Conservation (phyloP, 2,113 vertebrate species). For the Hemiprocne comata region DNA sequence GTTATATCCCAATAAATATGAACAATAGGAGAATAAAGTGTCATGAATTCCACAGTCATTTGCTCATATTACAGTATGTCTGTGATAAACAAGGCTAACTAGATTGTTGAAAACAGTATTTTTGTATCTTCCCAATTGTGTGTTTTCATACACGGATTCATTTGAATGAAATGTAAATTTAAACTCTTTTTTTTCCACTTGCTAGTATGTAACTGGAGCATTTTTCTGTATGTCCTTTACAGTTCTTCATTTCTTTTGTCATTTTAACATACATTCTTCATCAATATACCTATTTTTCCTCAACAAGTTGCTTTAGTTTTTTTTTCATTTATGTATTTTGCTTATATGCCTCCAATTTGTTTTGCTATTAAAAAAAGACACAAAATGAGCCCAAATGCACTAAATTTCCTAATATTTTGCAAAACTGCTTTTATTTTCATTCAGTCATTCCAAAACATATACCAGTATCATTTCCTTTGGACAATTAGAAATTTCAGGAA, state of each 20-base stretch:
- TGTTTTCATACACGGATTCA: background rate
- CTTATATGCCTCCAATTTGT: background rate
- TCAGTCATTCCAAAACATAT: background rate
- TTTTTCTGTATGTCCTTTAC: background rate
- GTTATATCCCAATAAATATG: slow-evolving; percentile 57
- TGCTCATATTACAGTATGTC: background rate
- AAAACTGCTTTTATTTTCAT: background rate
- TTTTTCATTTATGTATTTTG: background rate
- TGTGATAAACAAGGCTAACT: slow-evolving; percentile 40
- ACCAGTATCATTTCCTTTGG: background rate
- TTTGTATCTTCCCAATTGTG: background rate
- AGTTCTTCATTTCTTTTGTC: background rate
- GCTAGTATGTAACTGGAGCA: background rate
- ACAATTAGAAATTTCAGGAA: background rate
- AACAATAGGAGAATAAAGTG: slow-evolving; percentile 39
- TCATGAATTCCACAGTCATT: slow-evolving; percentile 37
- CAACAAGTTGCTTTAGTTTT: background rate
- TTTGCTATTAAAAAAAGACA: background rate
- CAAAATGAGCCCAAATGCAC: background rate
- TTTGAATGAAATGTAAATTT: slow-evolving; percentile 39
- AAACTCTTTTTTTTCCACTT: slow-evolving; percentile 2
- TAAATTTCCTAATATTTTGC: background rate
- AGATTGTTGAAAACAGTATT: background rate
- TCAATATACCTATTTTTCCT: background rate
- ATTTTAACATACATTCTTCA: background rate